Evolutionary conservation across 2,797 vertebrate species (phyloP).

Genomic region (Luscinia luscinia): DNA sequence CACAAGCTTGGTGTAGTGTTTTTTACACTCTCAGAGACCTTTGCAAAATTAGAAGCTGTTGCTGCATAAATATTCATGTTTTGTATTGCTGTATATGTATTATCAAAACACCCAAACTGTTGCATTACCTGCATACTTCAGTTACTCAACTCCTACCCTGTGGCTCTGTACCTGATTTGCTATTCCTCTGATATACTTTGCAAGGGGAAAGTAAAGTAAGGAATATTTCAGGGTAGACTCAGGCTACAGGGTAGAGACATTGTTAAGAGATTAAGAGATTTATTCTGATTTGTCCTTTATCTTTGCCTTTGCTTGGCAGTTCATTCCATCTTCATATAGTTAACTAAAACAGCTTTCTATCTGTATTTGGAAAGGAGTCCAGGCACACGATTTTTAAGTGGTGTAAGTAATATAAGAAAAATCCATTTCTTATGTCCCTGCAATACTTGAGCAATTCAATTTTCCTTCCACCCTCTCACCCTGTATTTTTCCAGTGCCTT

Average conservation of each 20-base stretch:
- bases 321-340: neutral
- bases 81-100: neutral
- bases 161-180: neutral
- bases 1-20: neutral
- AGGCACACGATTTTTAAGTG: neutral
- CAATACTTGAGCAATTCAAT: neutral
- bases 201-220: neutral
- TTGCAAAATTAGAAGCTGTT: neutral
- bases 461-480: neutral
- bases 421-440: neutral
- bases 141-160: neutral
- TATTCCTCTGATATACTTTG: neutral
- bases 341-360: neutral
- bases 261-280: neutral
- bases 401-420: neutral
- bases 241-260: neutral
- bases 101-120: neutral
- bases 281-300: neutral
- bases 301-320: neutral
- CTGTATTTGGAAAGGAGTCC: neutral
- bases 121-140: neutral
- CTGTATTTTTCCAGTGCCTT: neutral
- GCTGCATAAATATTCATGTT: neutral
- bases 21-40: neutral
- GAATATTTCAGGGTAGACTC: neutral